Evolutionary conservation across 1,140 invertebrate species (phyloP).

Genomic region (Leptopilina clavipes): DNA sequence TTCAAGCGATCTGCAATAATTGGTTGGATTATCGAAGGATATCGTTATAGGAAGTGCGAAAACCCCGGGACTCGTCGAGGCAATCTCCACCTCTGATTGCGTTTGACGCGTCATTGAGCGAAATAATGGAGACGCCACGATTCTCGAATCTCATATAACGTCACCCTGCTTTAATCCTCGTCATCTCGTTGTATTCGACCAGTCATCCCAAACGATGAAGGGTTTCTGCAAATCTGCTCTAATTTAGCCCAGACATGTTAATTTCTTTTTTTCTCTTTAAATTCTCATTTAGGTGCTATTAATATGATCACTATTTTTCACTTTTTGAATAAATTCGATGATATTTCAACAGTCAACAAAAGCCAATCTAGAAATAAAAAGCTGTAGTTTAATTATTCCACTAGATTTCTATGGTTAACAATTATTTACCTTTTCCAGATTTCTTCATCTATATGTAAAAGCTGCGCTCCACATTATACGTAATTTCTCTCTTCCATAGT

Average conservation of each 20-base stretch:
- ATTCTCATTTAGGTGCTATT: too few relatives aligned
- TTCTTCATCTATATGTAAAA: neutral
- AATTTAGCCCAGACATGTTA: conserved; percentile 15
- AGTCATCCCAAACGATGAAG: conserved; percentile 1
- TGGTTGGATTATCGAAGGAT: conserved; percentile 66
- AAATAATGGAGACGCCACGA: conserved; percentile 63
- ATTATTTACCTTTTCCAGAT: neutral
- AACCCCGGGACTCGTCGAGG: conserved; percentile 53
- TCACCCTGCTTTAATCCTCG: conserved; percentile 12
- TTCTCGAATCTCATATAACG: conserved; percentile 47
- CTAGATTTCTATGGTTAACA: neutral
- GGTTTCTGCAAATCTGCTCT: neutral
- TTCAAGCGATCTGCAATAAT: conserved; percentile 62
- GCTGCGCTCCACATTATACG: neutral
- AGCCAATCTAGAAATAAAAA: too few relatives aligned
- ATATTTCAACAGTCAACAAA: too few relatives aligned
- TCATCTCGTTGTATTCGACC: conserved; percentile 9
- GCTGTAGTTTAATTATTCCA: neutral
- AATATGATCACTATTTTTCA: too few relatives aligned
- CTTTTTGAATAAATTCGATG: too few relatives aligned
- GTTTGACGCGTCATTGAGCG: conserved; percentile 68
- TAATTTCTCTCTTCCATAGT: conserved; percentile 31
- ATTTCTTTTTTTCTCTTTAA: too few relatives aligned
- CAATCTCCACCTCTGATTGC: conserved; percentile 67
- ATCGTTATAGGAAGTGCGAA: conserved; percentile 63